A percentile compares a stretch with the other conserved stretches of the same genome.
Evolutionary conservation across 2,888 invertebrate genomes (phyloP).

Genomic region (Drosophila aldrichi): DNA sequence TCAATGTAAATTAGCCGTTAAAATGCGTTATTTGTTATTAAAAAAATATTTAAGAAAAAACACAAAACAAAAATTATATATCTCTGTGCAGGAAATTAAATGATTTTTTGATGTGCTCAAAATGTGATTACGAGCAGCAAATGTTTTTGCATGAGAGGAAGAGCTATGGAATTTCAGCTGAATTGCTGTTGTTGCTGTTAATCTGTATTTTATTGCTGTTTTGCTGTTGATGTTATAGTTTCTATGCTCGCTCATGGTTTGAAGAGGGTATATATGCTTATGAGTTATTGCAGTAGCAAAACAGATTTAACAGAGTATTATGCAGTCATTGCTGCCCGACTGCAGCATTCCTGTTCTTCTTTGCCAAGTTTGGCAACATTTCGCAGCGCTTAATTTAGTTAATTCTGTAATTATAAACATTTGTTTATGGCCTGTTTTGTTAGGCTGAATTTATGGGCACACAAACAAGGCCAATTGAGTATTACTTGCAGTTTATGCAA

Average conservation of each 20-base stretch:
- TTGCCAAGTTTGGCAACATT: slow-evolving; percentile 28
- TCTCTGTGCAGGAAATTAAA: slow-evolving; percentile 69
- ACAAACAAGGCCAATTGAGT: slow-evolving; percentile 53
- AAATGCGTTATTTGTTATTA: slow-evolving; percentile 45
- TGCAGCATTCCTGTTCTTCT: not conserved
- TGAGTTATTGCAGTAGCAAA: not conserved
- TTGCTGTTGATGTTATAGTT: slow-evolving; percentile 36
- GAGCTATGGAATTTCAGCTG: slow-evolving; percentile 32
- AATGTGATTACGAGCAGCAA: slow-evolving; percentile 37
- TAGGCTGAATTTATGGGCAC: slow-evolving; percentile 30
- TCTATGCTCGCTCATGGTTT: not conserved
- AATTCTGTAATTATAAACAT: slow-evolving; percentile 28
- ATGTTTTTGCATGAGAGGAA: slow-evolving; percentile 4
- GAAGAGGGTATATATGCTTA: not conserved
- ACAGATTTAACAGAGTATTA: not conserved
- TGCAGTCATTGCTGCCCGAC: not conserved
- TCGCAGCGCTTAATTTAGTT: not conserved
- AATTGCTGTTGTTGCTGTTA: slow-evolving; percentile 43
- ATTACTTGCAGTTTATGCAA: slow-evolving; percentile 70
- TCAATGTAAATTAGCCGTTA: slow-evolving; percentile 76
- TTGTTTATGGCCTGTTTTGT: slow-evolving; percentile 36
- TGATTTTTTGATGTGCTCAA: slow-evolving; percentile 70
- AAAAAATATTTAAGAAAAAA: not conserved
- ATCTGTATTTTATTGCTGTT: slow-evolving; percentile 47
- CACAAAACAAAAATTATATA: slow-evolving; percentile 21